A percentile compares a stretch with the other conserved stretches of the same genome.
These are phyloP conservation scores for Cryptosula pallasiana DNA, from an alignment of 2,888 invertebrate genomes.

Conservation along the genomic window DNA sequence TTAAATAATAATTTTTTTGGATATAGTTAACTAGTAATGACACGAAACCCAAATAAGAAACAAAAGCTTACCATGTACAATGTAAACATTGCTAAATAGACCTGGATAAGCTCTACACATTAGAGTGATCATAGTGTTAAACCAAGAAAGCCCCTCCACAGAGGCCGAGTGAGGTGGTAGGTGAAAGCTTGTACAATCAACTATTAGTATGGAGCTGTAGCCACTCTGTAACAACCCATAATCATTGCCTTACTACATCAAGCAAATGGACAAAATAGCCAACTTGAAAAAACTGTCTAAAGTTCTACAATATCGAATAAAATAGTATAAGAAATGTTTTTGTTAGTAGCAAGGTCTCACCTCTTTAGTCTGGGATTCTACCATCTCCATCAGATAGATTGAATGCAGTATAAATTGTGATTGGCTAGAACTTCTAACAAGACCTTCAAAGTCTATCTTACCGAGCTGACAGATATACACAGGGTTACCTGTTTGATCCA, in stretches of 20 bases:
- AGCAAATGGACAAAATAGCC: no score
- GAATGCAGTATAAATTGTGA: conserved; percentile 4
- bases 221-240: neutral
- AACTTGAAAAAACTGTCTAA: neutral
- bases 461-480: neutral
- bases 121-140: neutral
- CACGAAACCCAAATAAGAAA: no score
- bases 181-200: neutral
- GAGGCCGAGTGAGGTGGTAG: neutral
- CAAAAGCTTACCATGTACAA: conserved; percentile 1
- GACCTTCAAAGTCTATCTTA: conserved; percentile 10
- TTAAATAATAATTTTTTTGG: no score
- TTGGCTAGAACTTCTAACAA: neutral
- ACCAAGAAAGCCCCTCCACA: conserved; percentile 5
- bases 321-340: neutral
- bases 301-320: neutral
- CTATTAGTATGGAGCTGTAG: conserved; percentile 2
- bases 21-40: no score
- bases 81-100: neutral
- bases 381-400: conserved; percentile 1
- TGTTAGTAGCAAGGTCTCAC: neutral
- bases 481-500: neutral
- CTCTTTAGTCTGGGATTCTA: neutral
- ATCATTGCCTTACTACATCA: no score
- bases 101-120: neutral